phyloP scores from a whole-genome alignment of 2,888 invertebrate genomes.

The Ophion ventricosus region DNA sequence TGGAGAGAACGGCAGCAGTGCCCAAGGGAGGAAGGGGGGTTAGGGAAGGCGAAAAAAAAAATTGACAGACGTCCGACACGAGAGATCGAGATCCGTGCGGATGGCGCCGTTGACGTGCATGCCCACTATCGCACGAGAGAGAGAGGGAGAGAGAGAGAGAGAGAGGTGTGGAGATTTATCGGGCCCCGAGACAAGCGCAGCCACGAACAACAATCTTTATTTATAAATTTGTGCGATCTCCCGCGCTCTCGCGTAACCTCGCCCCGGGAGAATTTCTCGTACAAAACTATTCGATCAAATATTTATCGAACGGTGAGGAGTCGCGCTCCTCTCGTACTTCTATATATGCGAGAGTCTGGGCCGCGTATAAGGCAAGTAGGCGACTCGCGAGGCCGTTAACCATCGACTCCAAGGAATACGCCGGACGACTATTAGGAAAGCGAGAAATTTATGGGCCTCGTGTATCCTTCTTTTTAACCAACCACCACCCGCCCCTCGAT shows the following conservation, averaged over 20 bases:
- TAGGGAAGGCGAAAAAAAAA: conserved; percentile 49
- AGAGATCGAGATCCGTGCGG: conserved; percentile 55
- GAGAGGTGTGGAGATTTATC: conserved; percentile 61
- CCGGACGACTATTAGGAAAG: conserved; percentile 64
- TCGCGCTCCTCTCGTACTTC: too few species aligned
- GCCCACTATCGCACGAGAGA: too few species aligned
- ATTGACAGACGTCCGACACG: conserved; percentile 60
- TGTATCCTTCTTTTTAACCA: conserved; percentile 46
- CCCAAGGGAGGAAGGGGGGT: conserved; percentile 15
- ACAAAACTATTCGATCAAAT: conserved; percentile 66
- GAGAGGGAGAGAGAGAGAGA: too few species aligned
- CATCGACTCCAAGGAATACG: conserved; percentile 60
- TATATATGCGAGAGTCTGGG: conserved; percentile 14
- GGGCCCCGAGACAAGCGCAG: conserved; percentile 15
- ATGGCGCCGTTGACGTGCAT: conserved; percentile 51
- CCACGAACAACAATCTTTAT: conserved; percentile 61
- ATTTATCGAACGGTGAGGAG: conserved; percentile 49
- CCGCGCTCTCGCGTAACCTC: conserved; percentile 17
- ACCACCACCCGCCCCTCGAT: neutral
- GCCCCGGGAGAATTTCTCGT: conserved; percentile 58
- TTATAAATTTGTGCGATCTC: conserved; percentile 64
- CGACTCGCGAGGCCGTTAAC: conserved; percentile 64
- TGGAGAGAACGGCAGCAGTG: conserved; percentile 30
- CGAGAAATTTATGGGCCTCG: conserved; percentile 66
- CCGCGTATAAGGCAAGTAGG: conserved; percentile 64